Conservation (phyloP, 2,797 vertebrate species). For the Myioborus melanocephalus region DNA sequence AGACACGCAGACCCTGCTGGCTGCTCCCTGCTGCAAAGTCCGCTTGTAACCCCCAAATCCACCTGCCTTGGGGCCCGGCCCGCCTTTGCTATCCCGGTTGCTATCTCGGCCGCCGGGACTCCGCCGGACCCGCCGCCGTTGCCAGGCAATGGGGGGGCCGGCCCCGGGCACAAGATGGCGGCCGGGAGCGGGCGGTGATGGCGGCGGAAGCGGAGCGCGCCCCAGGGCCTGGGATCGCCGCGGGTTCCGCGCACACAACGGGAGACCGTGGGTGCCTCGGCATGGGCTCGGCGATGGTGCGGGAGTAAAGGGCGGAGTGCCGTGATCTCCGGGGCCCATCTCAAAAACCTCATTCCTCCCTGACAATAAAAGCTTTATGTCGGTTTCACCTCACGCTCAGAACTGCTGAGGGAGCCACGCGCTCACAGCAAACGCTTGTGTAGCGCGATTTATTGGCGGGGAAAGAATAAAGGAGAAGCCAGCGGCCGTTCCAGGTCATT, state of each 20-base stretch:
- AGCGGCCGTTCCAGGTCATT: background rate
- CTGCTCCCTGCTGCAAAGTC: background rate
- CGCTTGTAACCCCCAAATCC: background rate
- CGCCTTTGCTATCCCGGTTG: background rate
- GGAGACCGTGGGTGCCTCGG: fast-evolving
- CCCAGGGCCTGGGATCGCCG: fast-evolving
- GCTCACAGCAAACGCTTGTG: background rate
- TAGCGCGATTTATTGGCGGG: background rate
- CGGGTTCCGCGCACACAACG: fast-evolving
- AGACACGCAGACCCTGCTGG: fast-evolving
- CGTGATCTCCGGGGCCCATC: fast-evolving
- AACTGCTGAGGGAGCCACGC: background rate
- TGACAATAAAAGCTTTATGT: background rate
- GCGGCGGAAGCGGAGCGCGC: fast-evolving
- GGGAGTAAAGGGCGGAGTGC: background rate
- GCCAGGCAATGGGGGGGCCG: background rate
- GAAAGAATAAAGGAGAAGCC: fast-evolving
- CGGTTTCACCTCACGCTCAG: background rate
- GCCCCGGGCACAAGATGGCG: constrained; percentile 41
- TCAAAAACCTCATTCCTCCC: fast-evolving
- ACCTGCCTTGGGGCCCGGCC: background rate
- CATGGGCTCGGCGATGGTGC: fast-evolving
- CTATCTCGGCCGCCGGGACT: background rate
- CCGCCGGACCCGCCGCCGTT: background rate
- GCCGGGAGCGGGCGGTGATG: background rate